A percentile compares a stretch with the other conserved stretches of the same genome.
Conservation (phyloP, 2,797 vertebrate genomes). For the Chaetodon trifasciatus region DNA sequence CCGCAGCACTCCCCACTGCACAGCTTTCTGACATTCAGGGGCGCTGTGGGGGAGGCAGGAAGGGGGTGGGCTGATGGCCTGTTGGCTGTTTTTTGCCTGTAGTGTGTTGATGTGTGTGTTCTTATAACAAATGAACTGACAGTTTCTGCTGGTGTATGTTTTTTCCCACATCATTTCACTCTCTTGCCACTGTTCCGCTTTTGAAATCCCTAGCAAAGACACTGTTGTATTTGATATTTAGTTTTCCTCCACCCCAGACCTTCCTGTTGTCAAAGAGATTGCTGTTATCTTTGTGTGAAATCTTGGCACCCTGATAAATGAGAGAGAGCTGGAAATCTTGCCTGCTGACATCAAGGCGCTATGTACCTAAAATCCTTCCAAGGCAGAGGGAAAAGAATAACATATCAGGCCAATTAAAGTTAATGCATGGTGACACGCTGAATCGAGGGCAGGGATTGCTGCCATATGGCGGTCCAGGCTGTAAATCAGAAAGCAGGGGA, state of each 20-base stretch:
- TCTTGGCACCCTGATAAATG: constrained; percentile 80
- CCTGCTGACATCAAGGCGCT: constrained; percentile 77
- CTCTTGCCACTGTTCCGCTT: constrained; percentile 59
- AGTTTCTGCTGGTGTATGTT: constrained; percentile 52
- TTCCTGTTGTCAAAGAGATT: constrained; percentile 75
- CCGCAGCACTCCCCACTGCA: constrained; percentile 76
- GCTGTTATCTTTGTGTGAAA: constrained; percentile 80
- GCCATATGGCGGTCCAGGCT: constrained; percentile 84
- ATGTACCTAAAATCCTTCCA: constrained; percentile 81
- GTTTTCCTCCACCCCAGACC: constrained; percentile 61
- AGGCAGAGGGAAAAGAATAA: constrained; percentile 80
- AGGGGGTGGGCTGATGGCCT: constrained; percentile 61
- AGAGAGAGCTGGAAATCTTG: constrained; percentile 73
- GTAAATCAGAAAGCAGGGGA: constrained; percentile 73
- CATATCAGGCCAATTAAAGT: constrained; percentile 87
- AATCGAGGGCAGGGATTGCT: constrained; percentile 84
- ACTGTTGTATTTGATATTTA: constrained; percentile 69
- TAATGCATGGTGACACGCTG: constrained; percentile 84
- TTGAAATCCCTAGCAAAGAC: constrained; percentile 66
- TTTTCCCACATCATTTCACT: constrained; percentile 51
- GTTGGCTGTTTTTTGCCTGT: constrained; percentile 69
- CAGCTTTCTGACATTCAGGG: constrained; percentile 83
- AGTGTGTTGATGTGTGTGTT: constrained; percentile 60
- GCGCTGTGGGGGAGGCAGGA: constrained; percentile 72
- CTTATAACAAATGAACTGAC: constrained; percentile 66